Percentiles rank a stretch among this genome's conserved stretches.
Conservation (phyloP, 2,113 vertebrate genomes). For the Chrysochloris asiatica region DNA sequence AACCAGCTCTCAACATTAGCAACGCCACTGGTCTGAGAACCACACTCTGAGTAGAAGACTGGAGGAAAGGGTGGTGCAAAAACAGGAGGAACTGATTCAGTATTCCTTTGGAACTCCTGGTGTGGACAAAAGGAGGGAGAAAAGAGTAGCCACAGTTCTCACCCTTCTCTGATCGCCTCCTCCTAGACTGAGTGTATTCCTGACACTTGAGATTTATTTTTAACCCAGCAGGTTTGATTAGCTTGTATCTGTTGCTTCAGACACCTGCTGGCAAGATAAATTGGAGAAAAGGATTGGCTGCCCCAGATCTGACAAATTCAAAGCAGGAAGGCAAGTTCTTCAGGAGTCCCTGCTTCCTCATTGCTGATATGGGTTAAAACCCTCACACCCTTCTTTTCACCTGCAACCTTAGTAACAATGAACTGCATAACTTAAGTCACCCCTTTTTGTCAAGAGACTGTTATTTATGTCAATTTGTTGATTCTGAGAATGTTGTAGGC, state of each 20-base stretch:
- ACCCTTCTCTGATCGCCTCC: neutral
- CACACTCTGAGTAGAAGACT: neutral
- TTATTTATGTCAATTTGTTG: neutral
- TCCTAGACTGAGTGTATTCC: neutral
- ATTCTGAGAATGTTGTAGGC: neutral
- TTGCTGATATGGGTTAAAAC: constrained; percentile 16
- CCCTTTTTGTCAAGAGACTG: neutral
- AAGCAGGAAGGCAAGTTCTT: constrained; percentile 33
- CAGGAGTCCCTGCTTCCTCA: neutral
- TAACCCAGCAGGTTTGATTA: constrained; percentile 66
- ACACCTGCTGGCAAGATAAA: constrained; percentile 66
- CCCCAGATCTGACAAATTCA: constrained; percentile 69
- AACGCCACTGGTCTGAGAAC: no score
- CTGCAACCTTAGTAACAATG: neutral
- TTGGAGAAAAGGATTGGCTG: constrained; percentile 32
- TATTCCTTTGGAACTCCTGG: neutral
- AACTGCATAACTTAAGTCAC: neutral
- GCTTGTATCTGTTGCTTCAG: constrained; percentile 31
- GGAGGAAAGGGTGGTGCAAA: neutral
- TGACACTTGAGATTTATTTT: constrained; percentile 68
- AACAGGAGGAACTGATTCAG: no score
- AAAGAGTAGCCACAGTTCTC: neutral
- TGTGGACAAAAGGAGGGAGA: neutral
- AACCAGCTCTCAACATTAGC: neutral
- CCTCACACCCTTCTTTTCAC: neutral